These are phyloP conservation scores for Epinotia bilunana DNA, from an alignment of 2,888 invertebrate genomes.

Conservation along the genomic window DNA sequence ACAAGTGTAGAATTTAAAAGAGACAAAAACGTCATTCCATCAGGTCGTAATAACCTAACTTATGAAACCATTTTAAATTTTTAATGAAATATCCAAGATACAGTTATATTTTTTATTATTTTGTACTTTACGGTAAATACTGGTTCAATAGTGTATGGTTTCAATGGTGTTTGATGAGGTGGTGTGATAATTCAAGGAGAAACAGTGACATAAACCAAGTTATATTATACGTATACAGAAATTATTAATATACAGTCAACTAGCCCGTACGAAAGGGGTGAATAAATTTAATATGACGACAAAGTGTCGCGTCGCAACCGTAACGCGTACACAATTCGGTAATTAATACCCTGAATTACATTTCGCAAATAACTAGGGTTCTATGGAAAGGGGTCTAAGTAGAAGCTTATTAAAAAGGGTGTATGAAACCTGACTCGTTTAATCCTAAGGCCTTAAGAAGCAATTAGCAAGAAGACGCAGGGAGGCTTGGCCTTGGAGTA, in stretches of 20 bases:
- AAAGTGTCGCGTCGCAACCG: constrained; percentile 71
- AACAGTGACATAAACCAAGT: no score
- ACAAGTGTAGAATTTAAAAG: no score
- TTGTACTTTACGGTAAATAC: no score
- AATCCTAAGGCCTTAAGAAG: constrained; percentile 28
- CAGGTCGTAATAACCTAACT: no score
- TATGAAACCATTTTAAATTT: no score
- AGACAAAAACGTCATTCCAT: no score
- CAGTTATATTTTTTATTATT: no score
- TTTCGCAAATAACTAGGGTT: constrained; percentile 46
- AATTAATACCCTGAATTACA: constrained; percentile 72
- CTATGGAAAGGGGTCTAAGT: constrained; percentile 38
- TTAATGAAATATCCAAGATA: no score
- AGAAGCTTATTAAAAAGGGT: constrained; percentile 37
- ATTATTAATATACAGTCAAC: constrained; percentile 80
- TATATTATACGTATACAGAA: no score
- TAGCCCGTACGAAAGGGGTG: constrained; percentile 76
- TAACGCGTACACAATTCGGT: constrained; percentile 76
- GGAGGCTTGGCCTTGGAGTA: background rate
- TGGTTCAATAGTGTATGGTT: no score
- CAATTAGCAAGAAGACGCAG: constrained; percentile 25
- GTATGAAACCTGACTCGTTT: constrained; percentile 32
- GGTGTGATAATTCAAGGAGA: no score
- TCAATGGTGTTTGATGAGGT: no score
- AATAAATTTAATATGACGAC: constrained; percentile 68